Conservation (phyloP, 2,797 vertebrate species). For the Gallinago nigripennis region DNA sequence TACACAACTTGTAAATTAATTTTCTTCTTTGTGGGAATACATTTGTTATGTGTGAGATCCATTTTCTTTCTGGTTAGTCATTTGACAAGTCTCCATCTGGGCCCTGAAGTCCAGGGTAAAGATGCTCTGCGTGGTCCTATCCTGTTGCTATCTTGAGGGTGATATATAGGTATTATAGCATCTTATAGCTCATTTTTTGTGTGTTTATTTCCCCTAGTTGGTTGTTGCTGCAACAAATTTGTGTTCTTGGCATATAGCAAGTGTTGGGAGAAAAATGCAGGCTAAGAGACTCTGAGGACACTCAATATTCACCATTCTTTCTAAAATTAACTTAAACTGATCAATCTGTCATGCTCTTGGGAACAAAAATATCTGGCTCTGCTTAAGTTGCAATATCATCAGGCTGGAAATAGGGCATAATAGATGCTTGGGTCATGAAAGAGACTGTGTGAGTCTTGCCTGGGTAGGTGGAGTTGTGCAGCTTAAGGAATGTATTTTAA, state of each 20-base stretch:
- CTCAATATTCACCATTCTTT: neutral
- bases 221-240: neutral
- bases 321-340: constrained; percentile 17
- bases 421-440: neutral
- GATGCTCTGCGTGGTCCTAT: neutral
- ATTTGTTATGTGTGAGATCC: neutral
- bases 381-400: neutral
- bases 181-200: neutral
- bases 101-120: neutral
- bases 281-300: neutral
- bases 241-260: neutral
- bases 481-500: neutral
- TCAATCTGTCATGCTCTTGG: neutral
- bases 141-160: neutral
- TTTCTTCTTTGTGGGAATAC: neutral
- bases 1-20: neutral
- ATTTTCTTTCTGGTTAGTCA: neutral
- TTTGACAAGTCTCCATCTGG: neutral
- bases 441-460: neutral
- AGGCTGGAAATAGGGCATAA: neutral
- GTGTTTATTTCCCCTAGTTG: neutral
- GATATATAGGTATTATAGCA: neutral
- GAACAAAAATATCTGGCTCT: neutral
- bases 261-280: neutral
- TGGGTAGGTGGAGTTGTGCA: neutral